A percentile compares a stretch with the other conserved stretches of the same genome.
These are phyloP conservation scores for Xiphydria camelus DNA, from an alignment of 2,888 invertebrate genomes.

Conservation along the genomic window DNA sequence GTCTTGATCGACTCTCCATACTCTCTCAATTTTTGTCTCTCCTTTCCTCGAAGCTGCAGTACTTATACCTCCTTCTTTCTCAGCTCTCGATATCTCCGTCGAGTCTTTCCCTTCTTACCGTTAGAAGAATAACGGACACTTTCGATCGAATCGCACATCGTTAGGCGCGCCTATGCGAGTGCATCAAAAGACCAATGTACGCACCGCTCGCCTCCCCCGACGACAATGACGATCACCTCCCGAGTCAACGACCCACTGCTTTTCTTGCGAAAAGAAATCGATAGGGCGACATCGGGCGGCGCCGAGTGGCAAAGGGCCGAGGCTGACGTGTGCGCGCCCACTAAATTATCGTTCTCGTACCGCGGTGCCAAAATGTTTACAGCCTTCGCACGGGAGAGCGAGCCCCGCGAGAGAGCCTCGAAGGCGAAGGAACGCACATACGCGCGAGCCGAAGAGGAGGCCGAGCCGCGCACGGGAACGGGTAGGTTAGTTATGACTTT, in stretches of 20 bases:
- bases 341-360: slow-evolving; percentile 46
- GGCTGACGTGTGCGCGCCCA: slow-evolving; percentile 24
- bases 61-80: too few species aligned
- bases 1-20: slow-evolving; percentile 1
- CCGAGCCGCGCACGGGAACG: slow-evolving; percentile 9
- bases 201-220: too few species aligned
- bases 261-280: slow-evolving; percentile 33
- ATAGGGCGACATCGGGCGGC: slow-evolving; percentile 35
- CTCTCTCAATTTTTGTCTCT: too few species aligned
- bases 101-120: too few species aligned
- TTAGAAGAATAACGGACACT: too few species aligned
- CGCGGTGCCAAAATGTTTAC: slow-evolving; percentile 52
- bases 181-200: too few species aligned
- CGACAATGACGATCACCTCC: too few species aligned
- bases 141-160: too few species aligned
- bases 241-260: slow-evolving; percentile 33
- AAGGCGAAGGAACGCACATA: background rate
- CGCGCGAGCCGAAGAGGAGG: background rate
- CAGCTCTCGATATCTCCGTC: too few species aligned
- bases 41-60: too few species aligned
- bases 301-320: too few species aligned
- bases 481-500: slow-evolving; percentile 41
- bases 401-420: slow-evolving; percentile 11
- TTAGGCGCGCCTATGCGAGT: too few species aligned
- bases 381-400: slow-evolving; percentile 23